Base-by-base conservation (phyloP, 2,888 invertebrate genomes). In the Machimus atricapillus region DNA sequence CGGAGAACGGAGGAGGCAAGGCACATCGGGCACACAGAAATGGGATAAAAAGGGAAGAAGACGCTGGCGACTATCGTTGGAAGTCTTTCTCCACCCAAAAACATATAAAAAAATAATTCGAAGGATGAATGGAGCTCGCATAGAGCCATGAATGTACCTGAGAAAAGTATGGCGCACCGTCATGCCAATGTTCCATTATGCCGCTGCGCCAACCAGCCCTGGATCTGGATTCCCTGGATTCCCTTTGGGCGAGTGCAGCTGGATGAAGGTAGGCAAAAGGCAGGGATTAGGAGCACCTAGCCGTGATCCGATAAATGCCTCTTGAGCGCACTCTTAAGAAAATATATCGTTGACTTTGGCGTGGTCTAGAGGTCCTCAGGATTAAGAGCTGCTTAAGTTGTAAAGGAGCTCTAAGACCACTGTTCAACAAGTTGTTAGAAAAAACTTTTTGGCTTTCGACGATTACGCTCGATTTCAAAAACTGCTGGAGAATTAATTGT, bases 331-430 rank as follows among this genome's bases (percentile, higher is more conserved):
- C 83, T 82, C 83, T 23, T 40, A 23, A 3, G 73, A 85, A 74
- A 43, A 31, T 73, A 37, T 66, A 83, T 83, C 83, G 66, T 83
- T 73, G 83, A 66, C 73, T 66, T 83, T 85, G 31, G 73, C 14
- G 27, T 31, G 37, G 73, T 43, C 23, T 74, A 34, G 83, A 52
- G 85, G 85, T 31, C 74, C 74, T 74, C 19, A 31, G 74, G 85
- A 85, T 85, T 85, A 85, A 85, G 85, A 85, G 85, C 56, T 85
- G 74, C 85, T 85, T 85, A 85, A 85, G 27, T 85, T 85, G 85
- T 85, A 73, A 73, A 3, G 27, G 66, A 66, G 9, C 66, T 19
- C 66, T 66, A 8, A 66, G 66, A 66, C 12, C 12, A 23, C 66
- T 66, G 19, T 66, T 66, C 9, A 66, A 66, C 66, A 66, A 12